Evolutionary conservation across 2,113 vertebrate genomes (phyloP).

Genomic region (Antennarius striatus): DNA sequence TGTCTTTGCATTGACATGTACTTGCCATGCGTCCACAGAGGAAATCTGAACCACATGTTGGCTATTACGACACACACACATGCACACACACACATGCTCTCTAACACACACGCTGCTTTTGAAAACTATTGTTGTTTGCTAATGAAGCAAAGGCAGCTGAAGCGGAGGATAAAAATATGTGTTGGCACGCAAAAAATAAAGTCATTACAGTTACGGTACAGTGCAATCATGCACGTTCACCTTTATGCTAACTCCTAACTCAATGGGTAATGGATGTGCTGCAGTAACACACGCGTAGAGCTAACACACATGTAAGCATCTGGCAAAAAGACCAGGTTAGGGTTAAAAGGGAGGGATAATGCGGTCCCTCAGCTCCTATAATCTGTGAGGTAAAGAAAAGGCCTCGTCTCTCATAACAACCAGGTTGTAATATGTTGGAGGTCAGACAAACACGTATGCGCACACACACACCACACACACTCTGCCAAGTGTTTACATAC

Average conservation of each 20-base stretch:
- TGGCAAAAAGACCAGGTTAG: conserved; percentile 42
- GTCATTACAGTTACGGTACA: conserved; percentile 33
- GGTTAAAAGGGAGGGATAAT: conserved; percentile 44
- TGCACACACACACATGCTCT: conserved; percentile 32
- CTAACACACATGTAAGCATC: conserved; percentile 66
- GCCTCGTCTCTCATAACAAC: conserved; percentile 56
- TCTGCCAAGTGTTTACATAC: conserved; percentile 27
- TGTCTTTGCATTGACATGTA: conserved; percentile 36
- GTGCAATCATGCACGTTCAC: conserved; percentile 38
- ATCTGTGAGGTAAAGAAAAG: conserved; percentile 63
- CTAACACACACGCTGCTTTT: conserved; percentile 31
- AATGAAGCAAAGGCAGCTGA: conserved; percentile 69
- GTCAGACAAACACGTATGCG: conserved; percentile 34
- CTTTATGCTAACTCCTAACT: conserved; percentile 36
- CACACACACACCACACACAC: conserved; percentile 7
- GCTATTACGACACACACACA: conserved; percentile 42
- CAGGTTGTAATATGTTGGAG: conserved; percentile 62
- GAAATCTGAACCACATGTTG: conserved; percentile 85
- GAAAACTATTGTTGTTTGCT: conserved; percentile 73
- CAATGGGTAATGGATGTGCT: conserved; percentile 24
- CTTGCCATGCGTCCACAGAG: conserved; percentile 77
- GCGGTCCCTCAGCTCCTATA: conserved; percentile 63
- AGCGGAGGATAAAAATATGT: conserved; percentile 63
- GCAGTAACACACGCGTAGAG: conserved; percentile 17
- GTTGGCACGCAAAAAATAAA: conserved; percentile 61